These are phyloP conservation scores for Crocallis elinguaria DNA, from an alignment of 2,888 invertebrate genomes.

Conservation along the genomic window DNA sequence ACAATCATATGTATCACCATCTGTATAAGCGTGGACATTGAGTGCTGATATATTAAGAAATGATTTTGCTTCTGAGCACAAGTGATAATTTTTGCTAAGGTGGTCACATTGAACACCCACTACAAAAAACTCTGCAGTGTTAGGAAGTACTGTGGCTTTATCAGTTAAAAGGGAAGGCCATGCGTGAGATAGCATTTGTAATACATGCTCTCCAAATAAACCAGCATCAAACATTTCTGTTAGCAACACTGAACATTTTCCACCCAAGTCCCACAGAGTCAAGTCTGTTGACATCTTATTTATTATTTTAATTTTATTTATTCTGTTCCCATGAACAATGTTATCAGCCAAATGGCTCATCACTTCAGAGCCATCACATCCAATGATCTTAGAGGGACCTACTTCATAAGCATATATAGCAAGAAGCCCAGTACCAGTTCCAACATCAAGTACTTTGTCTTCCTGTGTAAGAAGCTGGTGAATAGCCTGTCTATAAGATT, in stretches of 20 bases:
- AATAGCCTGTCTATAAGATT: constrained; percentile 87
- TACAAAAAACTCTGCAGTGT: constrained; percentile 86
- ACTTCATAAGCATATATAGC: constrained; percentile 87
- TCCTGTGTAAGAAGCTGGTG: constrained; percentile 71
- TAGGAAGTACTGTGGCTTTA: constrained; percentile 85
- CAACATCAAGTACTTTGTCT: constrained; percentile 88
- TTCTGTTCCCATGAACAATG: constrained; percentile 77
- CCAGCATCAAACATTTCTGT: constrained; percentile 93
- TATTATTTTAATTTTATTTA: constrained; percentile 79
- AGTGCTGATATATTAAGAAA: constrained; percentile 52
- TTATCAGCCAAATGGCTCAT: constrained; percentile 85
- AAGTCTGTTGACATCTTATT: constrained; percentile 86
- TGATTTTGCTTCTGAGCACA: constrained; percentile 52
- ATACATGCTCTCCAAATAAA: constrained; percentile 90
- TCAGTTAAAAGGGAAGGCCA: constrained; percentile 85
- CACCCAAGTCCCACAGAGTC: constrained; percentile 76
- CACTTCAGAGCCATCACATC: constrained; percentile 87
- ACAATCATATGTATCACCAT: constrained; percentile 87
- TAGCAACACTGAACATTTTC: constrained; percentile 86
- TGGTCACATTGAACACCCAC: constrained; percentile 85
- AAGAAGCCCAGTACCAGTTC: constrained; percentile 90
- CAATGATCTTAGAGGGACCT: constrained; percentile 83
- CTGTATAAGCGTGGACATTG: constrained; percentile 49
- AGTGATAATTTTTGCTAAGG: constrained; percentile 77
- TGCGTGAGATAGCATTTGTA: constrained; percentile 88